phyloP scores from a whole-genome alignment of 2,797 vertebrate genomes.

The Pipistrellus pipistrellus region DNA sequence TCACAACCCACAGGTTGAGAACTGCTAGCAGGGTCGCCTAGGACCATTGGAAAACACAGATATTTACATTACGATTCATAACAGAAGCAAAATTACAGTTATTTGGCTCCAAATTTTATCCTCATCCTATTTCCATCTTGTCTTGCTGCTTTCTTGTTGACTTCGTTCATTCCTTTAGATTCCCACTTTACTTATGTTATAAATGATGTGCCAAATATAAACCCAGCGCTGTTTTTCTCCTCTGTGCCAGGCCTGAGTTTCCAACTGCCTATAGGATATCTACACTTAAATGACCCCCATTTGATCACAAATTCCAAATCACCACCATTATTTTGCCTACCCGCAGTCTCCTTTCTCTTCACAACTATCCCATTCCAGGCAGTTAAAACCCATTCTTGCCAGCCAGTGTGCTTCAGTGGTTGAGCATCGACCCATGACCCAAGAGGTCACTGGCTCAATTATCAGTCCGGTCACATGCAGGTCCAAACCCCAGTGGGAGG shows the following conservation, averaged over 20 bases:
- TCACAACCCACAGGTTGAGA: too few species aligned
- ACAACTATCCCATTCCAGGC: background rate
- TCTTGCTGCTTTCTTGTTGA: background rate
- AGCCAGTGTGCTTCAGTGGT: too few species aligned
- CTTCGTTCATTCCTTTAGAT: background rate
- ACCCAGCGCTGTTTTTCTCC: background rate
- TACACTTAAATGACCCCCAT: background rate
- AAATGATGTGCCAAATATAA: too few species aligned
- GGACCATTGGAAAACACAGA: too few species aligned
- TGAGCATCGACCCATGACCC: too few species aligned
- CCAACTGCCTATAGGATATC: background rate
- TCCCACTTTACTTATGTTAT: background rate
- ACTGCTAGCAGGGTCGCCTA: too few species aligned
- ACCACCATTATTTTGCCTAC: background rate
- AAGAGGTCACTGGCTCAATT: too few species aligned
- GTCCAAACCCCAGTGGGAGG: too few species aligned
- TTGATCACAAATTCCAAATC: background rate
- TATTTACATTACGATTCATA: too few species aligned
- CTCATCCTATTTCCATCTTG: background rate
- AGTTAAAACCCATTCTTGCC: background rate
- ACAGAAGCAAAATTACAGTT: too few species aligned
- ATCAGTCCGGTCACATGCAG: too few species aligned
- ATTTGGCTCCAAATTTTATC: background rate
- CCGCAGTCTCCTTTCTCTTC: background rate
- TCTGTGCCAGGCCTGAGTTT: background rate